Percentiles rank a stretch among this genome's conserved stretches.
Conservation (phyloP, 2,888 invertebrate genomes). For the Lycophotia porphyrea region DNA sequence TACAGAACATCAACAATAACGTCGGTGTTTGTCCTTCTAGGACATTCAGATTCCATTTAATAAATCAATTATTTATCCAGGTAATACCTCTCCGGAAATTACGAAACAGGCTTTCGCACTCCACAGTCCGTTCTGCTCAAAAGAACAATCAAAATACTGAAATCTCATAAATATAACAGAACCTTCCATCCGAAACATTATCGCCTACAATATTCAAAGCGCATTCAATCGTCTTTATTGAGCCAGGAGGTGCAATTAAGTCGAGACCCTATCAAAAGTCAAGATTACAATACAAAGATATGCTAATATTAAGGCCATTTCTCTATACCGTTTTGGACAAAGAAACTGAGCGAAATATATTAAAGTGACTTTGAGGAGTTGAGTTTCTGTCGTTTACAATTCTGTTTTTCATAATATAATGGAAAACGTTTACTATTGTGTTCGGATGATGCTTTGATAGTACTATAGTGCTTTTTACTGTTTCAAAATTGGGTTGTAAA, state of each 20-base stretch:
- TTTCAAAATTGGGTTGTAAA: neutral
- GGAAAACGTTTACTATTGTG: slow-evolving; percentile 4
- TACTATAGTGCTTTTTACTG: neutral
- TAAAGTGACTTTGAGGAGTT: slow-evolving; percentile 13
- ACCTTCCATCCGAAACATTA: neutral
- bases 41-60: neutral
- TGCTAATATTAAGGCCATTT: slow-evolving; percentile 58
- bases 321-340: slow-evolving; percentile 53
- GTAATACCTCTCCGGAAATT: neutral
- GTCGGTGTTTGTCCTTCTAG: neutral
- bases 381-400: slow-evolving; percentile 14
- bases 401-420: slow-evolving; percentile 38
- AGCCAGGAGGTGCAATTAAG: slow-evolving; percentile 39
- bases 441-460: slow-evolving; percentile 6
- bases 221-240: slow-evolving; percentile 36
- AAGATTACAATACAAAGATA: slow-evolving; percentile 59
- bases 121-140: neutral
- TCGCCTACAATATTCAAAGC: slow-evolving; percentile 38
- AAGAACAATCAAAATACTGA: neutral
- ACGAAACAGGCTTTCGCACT: neutral
- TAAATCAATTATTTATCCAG: neutral
- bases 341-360: slow-evolving; percentile 25
- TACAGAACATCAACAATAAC: neutral
- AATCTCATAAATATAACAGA: slow-evolving; percentile 11
- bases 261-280: slow-evolving; percentile 42